phyloP scores from a whole-genome alignment of 2,113 vertebrate genomes.

The sheep (Ovis aries) region ARS-UI_Ramb_v3.0 NC_056059.1:18377501-18378000 shows the following conservation, averaged over 20 bases:
- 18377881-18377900: background rate
- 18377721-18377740: background rate
- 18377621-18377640: background rate
- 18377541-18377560: too few species aligned
- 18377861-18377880: background rate
- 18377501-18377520: too few species aligned
- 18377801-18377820: background rate
- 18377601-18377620: background rate
- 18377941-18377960: background rate
- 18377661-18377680: background rate
- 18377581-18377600: too few species aligned
- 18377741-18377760: background rate
- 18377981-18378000: background rate
- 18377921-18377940: background rate
- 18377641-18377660: background rate
- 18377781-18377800: background rate
- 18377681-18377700: background rate
- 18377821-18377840: background rate
- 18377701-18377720: rapidly evolving
- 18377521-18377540: too few species aligned
- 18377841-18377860: background rate
- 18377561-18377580: too few species aligned
- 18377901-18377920: background rate
- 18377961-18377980: background rate
- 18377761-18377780: background rate